Evolutionary conservation across 2,888 invertebrate species (phyloP).

Genomic region (Gibbula magus): DNA sequence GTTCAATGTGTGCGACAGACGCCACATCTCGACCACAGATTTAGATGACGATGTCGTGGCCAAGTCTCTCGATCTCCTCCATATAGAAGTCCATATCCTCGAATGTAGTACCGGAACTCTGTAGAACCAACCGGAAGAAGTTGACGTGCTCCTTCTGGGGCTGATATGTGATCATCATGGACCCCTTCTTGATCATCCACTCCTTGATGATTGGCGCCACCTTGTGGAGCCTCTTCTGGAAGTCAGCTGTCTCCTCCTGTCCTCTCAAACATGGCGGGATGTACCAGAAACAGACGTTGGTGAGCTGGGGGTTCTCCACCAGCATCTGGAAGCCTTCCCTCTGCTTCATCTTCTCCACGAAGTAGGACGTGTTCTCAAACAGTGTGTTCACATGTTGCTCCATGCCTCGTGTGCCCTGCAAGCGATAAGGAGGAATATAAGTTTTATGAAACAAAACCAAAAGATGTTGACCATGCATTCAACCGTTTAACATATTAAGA

Average conservation of each 20-base stretch:
- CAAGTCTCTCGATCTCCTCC: slow-evolving; percentile 93
- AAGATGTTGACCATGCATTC: no score
- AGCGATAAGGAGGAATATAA: background rate
- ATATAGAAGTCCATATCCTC: slow-evolving; percentile 94
- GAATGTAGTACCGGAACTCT: slow-evolving; percentile 93
- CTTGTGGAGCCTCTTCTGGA: slow-evolving; percentile 46
- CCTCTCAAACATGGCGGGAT: slow-evolving; percentile 84
- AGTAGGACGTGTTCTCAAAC: slow-evolving; percentile 57
- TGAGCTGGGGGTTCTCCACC: slow-evolving; percentile 83
- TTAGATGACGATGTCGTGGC: slow-evolving; percentile 81
- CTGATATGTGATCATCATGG: slow-evolving; percentile 98
- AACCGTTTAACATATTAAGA: no score
- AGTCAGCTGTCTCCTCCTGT: slow-evolving; percentile 83
- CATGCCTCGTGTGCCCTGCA: slow-evolving; percentile 25
- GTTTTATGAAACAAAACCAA: no score
- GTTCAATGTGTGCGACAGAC: no score
- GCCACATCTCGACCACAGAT: no score
- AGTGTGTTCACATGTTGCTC: slow-evolving; percentile 23
- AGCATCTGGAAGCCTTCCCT: slow-evolving; percentile 67
- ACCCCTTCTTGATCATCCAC: slow-evolving; percentile 97
- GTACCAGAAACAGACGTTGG: slow-evolving; percentile 99
- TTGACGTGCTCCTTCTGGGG: slow-evolving; percentile 96
- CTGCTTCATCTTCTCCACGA: slow-evolving; percentile 56
- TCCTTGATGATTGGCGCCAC: slow-evolving; percentile 95
- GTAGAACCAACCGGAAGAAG: slow-evolving; percentile 98